These are phyloP conservation scores for Drosophila infuscata DNA, from an alignment of 2,888 invertebrate species.

Conservation along the genomic window DNA sequence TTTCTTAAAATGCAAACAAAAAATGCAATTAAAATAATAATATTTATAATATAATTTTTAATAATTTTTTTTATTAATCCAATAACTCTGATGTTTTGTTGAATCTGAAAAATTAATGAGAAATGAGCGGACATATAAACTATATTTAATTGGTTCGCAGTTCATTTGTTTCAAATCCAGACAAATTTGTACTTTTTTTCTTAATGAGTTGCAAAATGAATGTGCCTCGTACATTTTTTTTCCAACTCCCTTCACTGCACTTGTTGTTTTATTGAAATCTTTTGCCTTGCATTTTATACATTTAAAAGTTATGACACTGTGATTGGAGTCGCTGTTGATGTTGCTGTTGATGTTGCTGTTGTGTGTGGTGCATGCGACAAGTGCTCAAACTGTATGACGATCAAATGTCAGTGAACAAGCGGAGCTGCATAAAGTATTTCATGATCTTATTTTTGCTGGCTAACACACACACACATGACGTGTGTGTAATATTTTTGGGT, in stretches of 20 bases:
- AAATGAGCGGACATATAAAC: not conserved
- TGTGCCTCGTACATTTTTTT: not conserved
- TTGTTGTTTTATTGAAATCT: not conserved
- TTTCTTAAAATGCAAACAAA: not conserved
- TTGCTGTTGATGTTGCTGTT: not conserved
- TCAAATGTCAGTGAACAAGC: constrained; percentile 30
- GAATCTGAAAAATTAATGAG: not conserved
- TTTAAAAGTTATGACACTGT: constrained; percentile 51
- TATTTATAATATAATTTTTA: no score
- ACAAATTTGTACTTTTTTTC: not conserved
- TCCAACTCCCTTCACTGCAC: constrained; percentile 22
- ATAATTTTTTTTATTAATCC: not conserved
- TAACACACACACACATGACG: constrained; percentile 33
- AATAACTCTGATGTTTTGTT: not conserved
- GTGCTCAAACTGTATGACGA: constrained; percentile 30
- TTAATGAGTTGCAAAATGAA: not conserved
- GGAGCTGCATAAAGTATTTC: constrained; percentile 25
- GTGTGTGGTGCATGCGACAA: constrained; percentile 8
- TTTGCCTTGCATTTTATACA: constrained; percentile 11
- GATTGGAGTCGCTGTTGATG: constrained; percentile 11
- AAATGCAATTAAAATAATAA: not conserved
- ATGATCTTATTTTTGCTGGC: constrained; percentile 26
- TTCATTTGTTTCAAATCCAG: not conserved
- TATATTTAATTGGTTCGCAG: not conserved
- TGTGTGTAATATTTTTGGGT: constrained; percentile 60